These are phyloP conservation scores for Pangasianodon gigas DNA, from an alignment of 2,113 vertebrate genomes.

Conservation along the genomic window DNA sequence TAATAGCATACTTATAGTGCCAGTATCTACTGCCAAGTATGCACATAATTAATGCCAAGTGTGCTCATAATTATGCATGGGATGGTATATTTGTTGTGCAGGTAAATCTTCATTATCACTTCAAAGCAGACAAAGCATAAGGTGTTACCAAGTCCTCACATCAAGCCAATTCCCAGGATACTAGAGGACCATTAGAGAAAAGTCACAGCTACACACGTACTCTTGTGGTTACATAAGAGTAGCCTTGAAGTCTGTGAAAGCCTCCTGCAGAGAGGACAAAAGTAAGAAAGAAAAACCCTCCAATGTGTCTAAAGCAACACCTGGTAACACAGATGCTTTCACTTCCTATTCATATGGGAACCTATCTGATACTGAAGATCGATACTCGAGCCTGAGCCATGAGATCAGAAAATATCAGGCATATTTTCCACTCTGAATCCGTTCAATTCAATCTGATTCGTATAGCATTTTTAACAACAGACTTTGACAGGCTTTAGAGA, in stretches of 20 bases:
- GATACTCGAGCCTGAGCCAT: background rate
- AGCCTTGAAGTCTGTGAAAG: constrained; percentile 41
- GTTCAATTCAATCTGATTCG: background rate
- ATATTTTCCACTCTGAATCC: background rate
- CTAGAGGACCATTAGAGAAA: constrained; percentile 24
- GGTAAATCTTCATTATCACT: constrained; percentile 37
- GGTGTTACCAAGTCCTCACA: constrained; percentile 1
- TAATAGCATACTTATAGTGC: background rate
- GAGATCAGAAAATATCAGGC: background rate
- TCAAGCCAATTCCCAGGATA: constrained; percentile 33
- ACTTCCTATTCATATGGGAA: background rate
- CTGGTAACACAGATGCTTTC: constrained; percentile 22
- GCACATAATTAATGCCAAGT: constrained; percentile 20
- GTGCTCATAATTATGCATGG: constrained; percentile 7
- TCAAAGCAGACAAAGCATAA: constrained; percentile 23
- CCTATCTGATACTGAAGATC: background rate
- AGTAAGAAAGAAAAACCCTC: background rate
- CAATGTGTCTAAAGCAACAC: background rate
- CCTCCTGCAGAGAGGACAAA: constrained; percentile 24
- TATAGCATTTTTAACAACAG: background rate
- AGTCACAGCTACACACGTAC: constrained; percentile 23
- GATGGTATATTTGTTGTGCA: constrained; percentile 1
- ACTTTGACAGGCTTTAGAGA: background rate
- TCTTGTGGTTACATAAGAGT: constrained; percentile 49
- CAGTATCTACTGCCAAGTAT: constrained; percentile 24